These are phyloP conservation scores for Seira sanloemensis DNA, from an alignment of 2,888 invertebrate species.

Conservation along the genomic window DNA sequence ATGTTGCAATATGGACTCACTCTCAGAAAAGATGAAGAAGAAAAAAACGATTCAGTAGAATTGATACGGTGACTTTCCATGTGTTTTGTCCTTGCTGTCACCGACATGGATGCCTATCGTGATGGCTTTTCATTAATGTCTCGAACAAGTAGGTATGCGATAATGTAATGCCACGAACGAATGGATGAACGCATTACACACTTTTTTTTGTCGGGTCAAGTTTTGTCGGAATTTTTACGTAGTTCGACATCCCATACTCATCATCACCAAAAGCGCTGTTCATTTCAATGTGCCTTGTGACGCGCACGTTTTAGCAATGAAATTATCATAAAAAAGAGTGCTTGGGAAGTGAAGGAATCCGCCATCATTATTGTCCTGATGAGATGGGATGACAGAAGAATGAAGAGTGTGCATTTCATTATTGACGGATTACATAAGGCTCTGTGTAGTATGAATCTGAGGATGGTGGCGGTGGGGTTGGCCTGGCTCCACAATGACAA, in stretches of 20 bases:
- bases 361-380: conserved; percentile 36
- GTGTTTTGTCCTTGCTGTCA: conserved; percentile 33
- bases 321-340: conserved; percentile 47
- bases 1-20: neutral
- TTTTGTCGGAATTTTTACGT: conserved; percentile 49
- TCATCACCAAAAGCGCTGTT: conserved; percentile 21
- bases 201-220: conserved; percentile 1
- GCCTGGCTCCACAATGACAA: conserved; percentile 6
- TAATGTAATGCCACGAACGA: conserved; percentile 5
- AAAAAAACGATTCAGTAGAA: neutral
- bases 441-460: conserved; percentile 22
- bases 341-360: conserved; percentile 47
- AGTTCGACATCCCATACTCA: conserved; percentile 19
- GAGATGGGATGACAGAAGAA: conserved; percentile 56
- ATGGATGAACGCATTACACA: neutral
- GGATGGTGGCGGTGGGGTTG: no score
- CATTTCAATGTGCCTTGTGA: conserved; percentile 27
- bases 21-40: neutral
- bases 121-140: conserved; percentile 9
- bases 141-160: neutral
- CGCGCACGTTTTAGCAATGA: conserved; percentile 61
- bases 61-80: conserved; percentile 1
- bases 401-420: conserved; percentile 48
- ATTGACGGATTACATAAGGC: conserved; percentile 59
- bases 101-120: conserved; percentile 5